Percentiles rank a stretch among this genome's conserved stretches.
Evolutionary conservation across 1,140 invertebrate species (phyloP).

Genomic region (Ganaspis sp.): DNA sequence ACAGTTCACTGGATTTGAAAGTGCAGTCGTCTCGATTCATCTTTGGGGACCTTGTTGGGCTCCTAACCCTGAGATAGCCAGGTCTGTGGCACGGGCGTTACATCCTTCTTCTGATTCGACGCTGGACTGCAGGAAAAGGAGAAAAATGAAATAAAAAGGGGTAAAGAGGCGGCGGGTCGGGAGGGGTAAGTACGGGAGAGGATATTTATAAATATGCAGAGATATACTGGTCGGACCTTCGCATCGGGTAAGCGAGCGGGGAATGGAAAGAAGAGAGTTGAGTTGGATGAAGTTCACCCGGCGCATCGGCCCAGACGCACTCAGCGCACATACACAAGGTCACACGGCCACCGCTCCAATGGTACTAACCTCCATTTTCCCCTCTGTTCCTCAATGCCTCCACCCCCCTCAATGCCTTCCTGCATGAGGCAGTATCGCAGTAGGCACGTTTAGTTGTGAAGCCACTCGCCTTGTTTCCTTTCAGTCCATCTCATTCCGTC

Average conservation of each 20-base stretch:
- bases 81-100: conserved; percentile 21
- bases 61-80: conserved; percentile 26
- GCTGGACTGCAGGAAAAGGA: conserved; percentile 40
- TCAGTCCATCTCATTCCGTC: background rate
- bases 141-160: conserved; percentile 37
- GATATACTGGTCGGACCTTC: conserved; percentile 62
- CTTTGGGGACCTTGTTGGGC: conserved; percentile 24
- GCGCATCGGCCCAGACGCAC: conserved; percentile 68
- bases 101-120: conserved; percentile 26
- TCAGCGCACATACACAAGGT: conserved; percentile 70
- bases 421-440: background rate
- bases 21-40: conserved; percentile 29
- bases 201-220: conserved; percentile 69
- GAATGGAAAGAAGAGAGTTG: conserved; percentile 54
- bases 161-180: conserved; percentile 38
- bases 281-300: conserved; percentile 50
- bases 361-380: conserved; percentile 65
- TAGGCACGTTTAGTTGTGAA: background rate
- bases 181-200: conserved; percentile 37
- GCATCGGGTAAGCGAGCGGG: conserved; percentile 58
- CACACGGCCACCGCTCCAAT: conserved; percentile 71
- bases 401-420: background rate
- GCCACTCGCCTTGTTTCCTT: background rate
- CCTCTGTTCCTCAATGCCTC: conserved; percentile 32
- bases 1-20: conserved; percentile 27